phyloP scores from a whole-genome alignment of 2,888 invertebrate genomes.

The Nemoura dubitans region DNA sequence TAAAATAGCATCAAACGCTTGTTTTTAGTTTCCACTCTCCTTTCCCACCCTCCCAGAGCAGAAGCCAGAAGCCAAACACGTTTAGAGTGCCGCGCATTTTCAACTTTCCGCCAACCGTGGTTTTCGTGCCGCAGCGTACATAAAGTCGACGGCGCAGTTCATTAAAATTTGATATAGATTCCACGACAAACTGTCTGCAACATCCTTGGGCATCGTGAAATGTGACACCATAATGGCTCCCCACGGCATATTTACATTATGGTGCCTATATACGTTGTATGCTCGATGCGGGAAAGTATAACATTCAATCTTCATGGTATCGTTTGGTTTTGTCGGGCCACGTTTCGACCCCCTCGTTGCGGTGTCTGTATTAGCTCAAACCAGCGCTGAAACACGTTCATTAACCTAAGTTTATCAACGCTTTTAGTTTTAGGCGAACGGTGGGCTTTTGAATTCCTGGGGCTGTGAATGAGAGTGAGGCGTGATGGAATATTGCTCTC shows the following conservation, averaged over 20 bases:
- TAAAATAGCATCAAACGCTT: no score
- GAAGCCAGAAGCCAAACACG: not conserved
- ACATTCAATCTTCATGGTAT: not conserved
- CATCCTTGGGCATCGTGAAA: not conserved
- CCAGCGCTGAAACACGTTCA: not conserved
- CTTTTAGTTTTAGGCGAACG: not conserved
- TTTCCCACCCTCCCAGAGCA: not conserved
- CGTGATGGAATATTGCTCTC: no score
- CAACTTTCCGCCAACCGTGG: not conserved
- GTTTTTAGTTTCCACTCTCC: no score
- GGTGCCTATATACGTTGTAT: no score
- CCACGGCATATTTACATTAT: conserved; percentile 1
- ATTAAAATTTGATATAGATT: conserved; percentile 12
- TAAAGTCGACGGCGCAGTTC: not conserved
- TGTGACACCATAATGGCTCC: conserved; percentile 20
- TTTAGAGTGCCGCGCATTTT: not conserved
- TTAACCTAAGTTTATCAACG: not conserved
- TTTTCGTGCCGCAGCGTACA: not conserved
- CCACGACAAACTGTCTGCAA: not conserved
- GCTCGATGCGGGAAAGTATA: not conserved
- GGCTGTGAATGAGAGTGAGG: no score
- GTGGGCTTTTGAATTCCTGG: not conserved
- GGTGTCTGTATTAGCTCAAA: not conserved
- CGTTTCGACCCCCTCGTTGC: not conserved
- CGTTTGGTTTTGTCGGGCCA: not conserved